Percentiles rank a stretch among this genome's conserved stretches.
phyloP scores from a whole-genome alignment of 1,140 invertebrate species.

The Araneus ventricosus region DNA sequence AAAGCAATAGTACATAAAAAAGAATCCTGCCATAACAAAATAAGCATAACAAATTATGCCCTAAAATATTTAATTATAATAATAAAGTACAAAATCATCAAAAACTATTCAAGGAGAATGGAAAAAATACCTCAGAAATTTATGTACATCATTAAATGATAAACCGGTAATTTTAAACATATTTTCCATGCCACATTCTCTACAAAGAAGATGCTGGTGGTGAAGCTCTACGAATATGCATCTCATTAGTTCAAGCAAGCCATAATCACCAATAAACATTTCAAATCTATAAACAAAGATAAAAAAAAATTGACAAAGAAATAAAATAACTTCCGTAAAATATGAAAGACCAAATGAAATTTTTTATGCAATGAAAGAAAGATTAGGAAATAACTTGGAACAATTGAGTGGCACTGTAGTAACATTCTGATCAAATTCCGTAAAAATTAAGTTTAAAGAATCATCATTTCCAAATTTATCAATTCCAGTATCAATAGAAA shows the following conservation, averaged over 20 bases:
- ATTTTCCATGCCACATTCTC: constrained; percentile 39
- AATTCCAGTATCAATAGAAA: constrained; percentile 37
- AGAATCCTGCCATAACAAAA: no score
- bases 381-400: constrained; percentile 1
- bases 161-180: background rate
- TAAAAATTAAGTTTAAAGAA: constrained; percentile 14
- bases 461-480: constrained; percentile 25
- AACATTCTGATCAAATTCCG: constrained; percentile 54
- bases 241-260: constrained; percentile 39
- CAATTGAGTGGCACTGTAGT: background rate
- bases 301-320: background rate
- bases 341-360: no score
- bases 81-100: no score
- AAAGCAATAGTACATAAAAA: no score
- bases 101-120: no score
- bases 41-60: no score
- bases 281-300: constrained; percentile 22
- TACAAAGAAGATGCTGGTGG: constrained; percentile 50
- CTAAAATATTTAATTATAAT: no score
- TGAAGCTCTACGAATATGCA: constrained; percentile 34
- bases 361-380: background rate
- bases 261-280: constrained; percentile 35
- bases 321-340: background rate
- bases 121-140: constrained; percentile 25
- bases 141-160: constrained; percentile 9